Conservation (phyloP, 2,113 vertebrate species). For the Python bivittatus region DNA sequence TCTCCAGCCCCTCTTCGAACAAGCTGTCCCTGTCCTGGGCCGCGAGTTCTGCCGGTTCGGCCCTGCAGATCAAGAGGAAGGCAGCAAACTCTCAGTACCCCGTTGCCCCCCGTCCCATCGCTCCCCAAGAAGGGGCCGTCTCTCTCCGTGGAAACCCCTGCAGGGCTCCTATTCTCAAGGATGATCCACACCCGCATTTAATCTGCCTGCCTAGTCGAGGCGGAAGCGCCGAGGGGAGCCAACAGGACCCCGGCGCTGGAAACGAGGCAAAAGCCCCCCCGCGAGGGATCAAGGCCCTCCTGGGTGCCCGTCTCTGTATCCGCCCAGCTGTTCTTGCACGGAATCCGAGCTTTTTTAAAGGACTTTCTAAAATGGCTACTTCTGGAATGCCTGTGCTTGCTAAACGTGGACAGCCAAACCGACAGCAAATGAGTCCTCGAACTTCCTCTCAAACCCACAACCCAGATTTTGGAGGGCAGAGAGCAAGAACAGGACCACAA, state of each 20-base stretch:
- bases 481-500: no score
- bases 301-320: not conserved
- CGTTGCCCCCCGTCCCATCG: not conserved
- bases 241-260: not conserved
- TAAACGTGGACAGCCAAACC: not conserved
- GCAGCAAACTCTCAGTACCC: not conserved
- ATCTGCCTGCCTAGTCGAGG: not conserved
- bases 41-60: slow-evolving; percentile 18
- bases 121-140: not conserved
- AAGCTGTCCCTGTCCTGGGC: slow-evolving; percentile 54
- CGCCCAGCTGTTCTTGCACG: not conserved
- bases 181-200: not conserved
- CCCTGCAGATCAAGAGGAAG: slow-evolving; percentile 59
- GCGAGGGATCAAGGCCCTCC: not conserved
- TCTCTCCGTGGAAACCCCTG: not conserved
- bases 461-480: not conserved
- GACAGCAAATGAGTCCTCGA: not conserved
- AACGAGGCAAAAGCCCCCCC: not conserved
- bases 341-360: not conserved
- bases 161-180: not conserved
- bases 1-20: slow-evolving; percentile 14
- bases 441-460: not conserved
- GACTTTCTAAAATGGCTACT: not conserved
- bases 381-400: not conserved
- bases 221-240: not conserved